Conservation (phyloP, 2,888 invertebrate species). For the Morpho deidamia region DNA sequence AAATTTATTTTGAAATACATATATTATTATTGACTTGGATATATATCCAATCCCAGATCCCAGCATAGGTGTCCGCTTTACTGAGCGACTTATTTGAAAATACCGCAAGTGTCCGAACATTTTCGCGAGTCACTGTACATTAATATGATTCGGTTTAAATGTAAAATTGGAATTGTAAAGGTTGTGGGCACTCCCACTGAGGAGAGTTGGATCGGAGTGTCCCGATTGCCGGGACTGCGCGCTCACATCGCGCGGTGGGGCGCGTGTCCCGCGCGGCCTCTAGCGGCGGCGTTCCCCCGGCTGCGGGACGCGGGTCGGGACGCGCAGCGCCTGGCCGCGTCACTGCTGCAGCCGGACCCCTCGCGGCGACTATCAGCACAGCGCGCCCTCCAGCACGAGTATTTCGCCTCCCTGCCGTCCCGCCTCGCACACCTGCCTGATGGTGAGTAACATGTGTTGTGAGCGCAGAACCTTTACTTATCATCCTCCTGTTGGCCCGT, state of each 20-base stretch:
- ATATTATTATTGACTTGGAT: no score
- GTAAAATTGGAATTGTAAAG: slow-evolving; percentile 49
- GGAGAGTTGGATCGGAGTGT: slow-evolving; percentile 95
- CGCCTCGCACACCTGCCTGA: slow-evolving; percentile 94
- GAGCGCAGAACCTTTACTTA: no score
- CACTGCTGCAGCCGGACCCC: slow-evolving; percentile 92
- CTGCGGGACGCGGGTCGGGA: slow-evolving; percentile 91
- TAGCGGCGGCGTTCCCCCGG: slow-evolving; percentile 93
- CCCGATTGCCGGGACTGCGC: slow-evolving; percentile 90
- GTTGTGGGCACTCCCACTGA: slow-evolving; percentile 97
- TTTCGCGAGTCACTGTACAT: no score
- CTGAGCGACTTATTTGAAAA: no score
- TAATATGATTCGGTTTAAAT: background rate
- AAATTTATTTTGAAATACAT: no score
- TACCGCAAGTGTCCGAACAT: no score
- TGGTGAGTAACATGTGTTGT: slow-evolving; percentile 77
- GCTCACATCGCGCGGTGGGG: slow-evolving; percentile 80
- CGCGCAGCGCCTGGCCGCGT: slow-evolving; percentile 92
- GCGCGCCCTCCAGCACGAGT: slow-evolving; percentile 91
- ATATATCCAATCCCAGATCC: no score
- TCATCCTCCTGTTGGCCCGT: no score
- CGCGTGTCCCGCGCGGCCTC: slow-evolving; percentile 85
- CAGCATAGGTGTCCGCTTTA: no score
- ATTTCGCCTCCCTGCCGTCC: slow-evolving; percentile 93
- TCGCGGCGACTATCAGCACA: slow-evolving; percentile 91